A percentile compares a stretch with the other conserved stretches of the same genome.
Evolutionary conservation across 2,888 invertebrate species (phyloP).

Genomic region (Galerucella nymphaeae): DNA sequence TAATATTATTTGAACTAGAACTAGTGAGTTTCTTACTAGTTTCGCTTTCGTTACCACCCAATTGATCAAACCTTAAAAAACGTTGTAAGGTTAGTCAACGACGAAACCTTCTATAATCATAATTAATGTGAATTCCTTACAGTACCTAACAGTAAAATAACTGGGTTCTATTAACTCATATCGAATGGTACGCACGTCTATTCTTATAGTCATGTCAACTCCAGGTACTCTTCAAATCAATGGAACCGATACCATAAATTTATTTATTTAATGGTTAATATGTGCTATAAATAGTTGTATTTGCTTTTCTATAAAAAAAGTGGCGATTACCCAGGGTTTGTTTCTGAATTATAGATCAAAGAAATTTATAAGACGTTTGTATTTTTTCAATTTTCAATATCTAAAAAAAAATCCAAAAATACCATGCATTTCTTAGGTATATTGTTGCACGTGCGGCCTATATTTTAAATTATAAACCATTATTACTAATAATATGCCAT

Average conservation of each 20-base stretch:
- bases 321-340: too few species aligned
- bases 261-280: too few species aligned
- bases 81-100: too few species aligned
- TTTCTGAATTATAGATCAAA: too few species aligned
- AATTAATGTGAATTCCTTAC: too few species aligned
- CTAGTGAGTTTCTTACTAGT: too few species aligned
- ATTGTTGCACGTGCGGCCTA: slow-evolving; percentile 11
- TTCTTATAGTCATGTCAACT: not conserved
- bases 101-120: not conserved
- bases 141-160: not conserved
- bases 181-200: slow-evolving; percentile 20
- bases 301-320: too few species aligned
- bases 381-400: not conserved
- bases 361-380: too few species aligned
- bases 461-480: not conserved
- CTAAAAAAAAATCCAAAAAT: not conserved
- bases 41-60: not conserved
- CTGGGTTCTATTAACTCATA: slow-evolving; percentile 1
- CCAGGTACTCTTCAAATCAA: slow-evolving; percentile 5
- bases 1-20: not conserved
- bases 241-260: slow-evolving; percentile 19
- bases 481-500: not conserved
- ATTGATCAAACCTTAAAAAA: not conserved
- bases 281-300: too few species aligned
- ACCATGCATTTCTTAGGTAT: not conserved